Evolutionary conservation across 2,888 invertebrate genomes (phyloP).

Genomic region (Andrena bucephala): DNA sequence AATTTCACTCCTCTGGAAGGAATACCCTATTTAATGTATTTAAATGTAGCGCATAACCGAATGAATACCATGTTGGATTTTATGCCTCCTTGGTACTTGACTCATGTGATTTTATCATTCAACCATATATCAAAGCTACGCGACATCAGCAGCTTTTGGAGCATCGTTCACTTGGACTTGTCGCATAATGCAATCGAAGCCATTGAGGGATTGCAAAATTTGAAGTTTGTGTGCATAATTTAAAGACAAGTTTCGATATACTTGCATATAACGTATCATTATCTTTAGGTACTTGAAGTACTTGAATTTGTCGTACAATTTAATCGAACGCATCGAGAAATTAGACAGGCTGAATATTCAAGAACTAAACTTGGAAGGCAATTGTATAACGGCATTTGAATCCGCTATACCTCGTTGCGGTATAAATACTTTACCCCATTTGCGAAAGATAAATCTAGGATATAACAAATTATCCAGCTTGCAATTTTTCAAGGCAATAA

Average conservation of each 20-base stretch:
- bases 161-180: conserved; percentile 87
- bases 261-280: neutral
- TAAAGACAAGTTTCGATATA: neutral
- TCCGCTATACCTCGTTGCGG: conserved; percentile 81
- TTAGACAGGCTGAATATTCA: conserved; percentile 86
- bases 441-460: conserved; percentile 86
- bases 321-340: conserved; percentile 87
- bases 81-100: conserved; percentile 87
- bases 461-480: conserved; percentile 86
- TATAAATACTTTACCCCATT: conserved; percentile 86
- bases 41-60: conserved; percentile 87
- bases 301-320: conserved; percentile 88
- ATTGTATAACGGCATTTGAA: conserved; percentile 86
- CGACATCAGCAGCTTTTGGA: conserved; percentile 88
- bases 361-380: conserved; percentile 87
- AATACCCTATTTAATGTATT: conserved; percentile 87
- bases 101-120: conserved; percentile 87
- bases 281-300: conserved; percentile 86
- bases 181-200: conserved; percentile 87
- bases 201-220: conserved; percentile 86
- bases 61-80: conserved; percentile 86
- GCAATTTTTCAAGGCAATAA: conserved; percentile 85
- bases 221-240: conserved; percentile 84
- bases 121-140: conserved; percentile 87
- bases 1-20: conserved; percentile 86